These are phyloP conservation scores for Sprattus sprattus DNA, from an alignment of 2,113 vertebrate genomes.

Conservation along the genomic window DNA sequence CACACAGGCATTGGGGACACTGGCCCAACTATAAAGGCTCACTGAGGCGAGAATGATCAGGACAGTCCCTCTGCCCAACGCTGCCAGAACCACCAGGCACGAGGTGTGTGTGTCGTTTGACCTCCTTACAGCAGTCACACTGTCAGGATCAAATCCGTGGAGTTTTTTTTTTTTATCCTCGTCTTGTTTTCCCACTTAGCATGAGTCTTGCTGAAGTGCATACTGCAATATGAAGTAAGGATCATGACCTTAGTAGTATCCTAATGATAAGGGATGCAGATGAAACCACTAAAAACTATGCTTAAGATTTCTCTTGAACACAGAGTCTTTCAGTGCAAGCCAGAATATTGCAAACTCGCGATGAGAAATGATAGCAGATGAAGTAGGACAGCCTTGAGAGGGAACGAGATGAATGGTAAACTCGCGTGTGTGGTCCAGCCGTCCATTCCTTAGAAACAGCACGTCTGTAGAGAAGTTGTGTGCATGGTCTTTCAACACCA, in stretches of 20 bases:
- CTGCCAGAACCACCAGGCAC: conserved; percentile 51
- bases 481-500: background rate
- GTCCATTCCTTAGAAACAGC: background rate
- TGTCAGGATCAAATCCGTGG: background rate
- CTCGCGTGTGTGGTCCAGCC: background rate
- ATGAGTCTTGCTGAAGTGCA: background rate
- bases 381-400: background rate
- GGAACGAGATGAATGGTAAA: background rate
- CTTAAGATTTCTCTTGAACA: background rate
- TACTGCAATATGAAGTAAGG: background rate
- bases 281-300: too few relatives aligned
- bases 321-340: background rate
- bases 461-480: background rate
- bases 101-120: conserved; percentile 39
- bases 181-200: background rate
- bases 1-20: conserved; percentile 52
- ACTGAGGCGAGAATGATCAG: conserved; percentile 63
- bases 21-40: conserved; percentile 57
- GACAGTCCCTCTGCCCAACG: conserved; percentile 47
- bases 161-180: background rate
- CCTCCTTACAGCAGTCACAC: conserved; percentile 7
- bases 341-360: background rate
- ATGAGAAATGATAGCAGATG: background rate
- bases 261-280: background rate
- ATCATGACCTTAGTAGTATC: background rate